phyloP scores from a whole-genome alignment of 2,797 vertebrate species.

The Peromyscus eremicus region DNA sequence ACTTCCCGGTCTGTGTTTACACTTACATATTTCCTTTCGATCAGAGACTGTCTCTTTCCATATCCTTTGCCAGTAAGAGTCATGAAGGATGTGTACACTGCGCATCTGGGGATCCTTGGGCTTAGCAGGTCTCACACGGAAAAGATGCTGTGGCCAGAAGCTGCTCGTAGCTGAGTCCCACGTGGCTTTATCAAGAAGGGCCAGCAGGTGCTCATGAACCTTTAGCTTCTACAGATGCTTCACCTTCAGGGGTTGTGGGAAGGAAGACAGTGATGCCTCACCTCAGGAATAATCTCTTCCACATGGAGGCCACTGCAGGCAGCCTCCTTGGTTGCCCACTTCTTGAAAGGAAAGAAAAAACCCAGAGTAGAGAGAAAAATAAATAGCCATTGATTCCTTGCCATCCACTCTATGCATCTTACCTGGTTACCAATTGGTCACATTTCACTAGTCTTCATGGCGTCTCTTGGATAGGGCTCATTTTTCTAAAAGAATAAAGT shows the following conservation, averaged over 20 bases:
- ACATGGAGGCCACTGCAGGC: not conserved
- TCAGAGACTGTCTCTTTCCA: constrained; percentile 75
- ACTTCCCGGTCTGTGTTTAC: constrained; percentile 87
- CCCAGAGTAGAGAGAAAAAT: not conserved
- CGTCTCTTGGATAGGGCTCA: not conserved
- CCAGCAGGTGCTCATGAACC: not conserved
- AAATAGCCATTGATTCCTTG: no score
- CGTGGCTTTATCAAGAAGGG: not conserved
- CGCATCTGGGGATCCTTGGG: constrained; percentile 45
- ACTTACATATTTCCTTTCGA: constrained; percentile 84
- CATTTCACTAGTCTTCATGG: not conserved
- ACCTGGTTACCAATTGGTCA: not conserved
- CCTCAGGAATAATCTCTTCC: not conserved
- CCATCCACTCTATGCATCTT: fast-evolving
- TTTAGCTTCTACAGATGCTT: constrained; percentile 55
- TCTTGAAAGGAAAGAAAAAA: not conserved
- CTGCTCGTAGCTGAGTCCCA: not conserved
- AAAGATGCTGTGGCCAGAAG: constrained; percentile 66
- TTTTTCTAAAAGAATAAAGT: not conserved
- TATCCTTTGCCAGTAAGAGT: constrained; percentile 77
- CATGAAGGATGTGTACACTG: constrained; percentile 6
- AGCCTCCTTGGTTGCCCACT: not conserved
- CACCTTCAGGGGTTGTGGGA: constrained; percentile 8
- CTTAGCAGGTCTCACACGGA: constrained; percentile 56
- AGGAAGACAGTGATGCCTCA: not conserved